phyloP scores from a whole-genome alignment of 2,797 vertebrate genomes.

The Vultur gryphus region DNA sequence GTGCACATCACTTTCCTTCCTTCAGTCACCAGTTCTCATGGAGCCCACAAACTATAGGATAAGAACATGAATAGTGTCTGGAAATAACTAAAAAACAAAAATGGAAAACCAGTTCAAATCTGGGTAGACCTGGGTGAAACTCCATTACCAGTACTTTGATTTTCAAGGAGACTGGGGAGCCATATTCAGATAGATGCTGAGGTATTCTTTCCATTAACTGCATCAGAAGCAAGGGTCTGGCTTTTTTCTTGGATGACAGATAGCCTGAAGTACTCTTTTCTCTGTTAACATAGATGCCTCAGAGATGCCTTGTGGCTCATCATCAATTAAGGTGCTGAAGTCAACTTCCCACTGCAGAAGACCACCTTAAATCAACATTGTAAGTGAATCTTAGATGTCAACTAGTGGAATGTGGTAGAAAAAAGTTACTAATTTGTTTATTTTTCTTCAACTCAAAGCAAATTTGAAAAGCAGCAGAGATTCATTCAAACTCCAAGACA shows the following conservation, averaged over 20 bases:
- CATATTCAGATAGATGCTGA: neutral
- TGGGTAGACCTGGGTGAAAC: neutral
- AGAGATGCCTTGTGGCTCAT: neutral
- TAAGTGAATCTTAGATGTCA: neutral
- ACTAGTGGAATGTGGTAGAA: neutral
- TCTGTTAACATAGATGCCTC: neutral
- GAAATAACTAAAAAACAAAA: neutral
- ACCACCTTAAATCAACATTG: neutral
- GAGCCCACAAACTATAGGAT: neutral
- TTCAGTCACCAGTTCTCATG: neutral
- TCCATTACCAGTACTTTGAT: neutral
- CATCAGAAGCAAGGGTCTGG: neutral
- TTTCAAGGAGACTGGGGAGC: accelerated
- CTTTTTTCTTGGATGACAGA: neutral
- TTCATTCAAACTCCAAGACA: neutral
- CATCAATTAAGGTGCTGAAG: neutral
- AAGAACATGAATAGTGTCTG: neutral
- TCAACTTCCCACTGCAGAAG: neutral
- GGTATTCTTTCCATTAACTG: neutral
- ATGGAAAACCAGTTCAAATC: neutral
- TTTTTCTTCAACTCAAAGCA: neutral
- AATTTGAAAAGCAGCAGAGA: neutral
- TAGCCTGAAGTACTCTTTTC: neutral
- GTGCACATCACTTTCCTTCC: neutral
- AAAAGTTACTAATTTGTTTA: neutral